These are phyloP conservation scores for Andrena minutula DNA, from an alignment of 2,888 invertebrate species.

Conservation along the genomic window DNA sequence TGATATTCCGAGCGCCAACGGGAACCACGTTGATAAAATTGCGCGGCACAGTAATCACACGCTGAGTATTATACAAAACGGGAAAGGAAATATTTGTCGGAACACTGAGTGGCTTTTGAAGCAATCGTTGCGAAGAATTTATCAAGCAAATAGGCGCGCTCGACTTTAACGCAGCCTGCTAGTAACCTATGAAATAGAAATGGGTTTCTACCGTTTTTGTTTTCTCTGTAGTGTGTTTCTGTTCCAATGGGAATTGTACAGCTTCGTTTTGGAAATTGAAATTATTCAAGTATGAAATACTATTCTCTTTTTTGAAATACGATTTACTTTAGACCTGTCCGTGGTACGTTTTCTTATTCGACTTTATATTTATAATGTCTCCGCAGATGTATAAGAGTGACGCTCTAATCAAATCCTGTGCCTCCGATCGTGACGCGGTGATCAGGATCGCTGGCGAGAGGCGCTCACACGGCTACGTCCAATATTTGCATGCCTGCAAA, in stretches of 20 bases:
- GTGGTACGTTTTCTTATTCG: too few relatives aligned
- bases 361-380: not conserved
- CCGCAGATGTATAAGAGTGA: not conserved
- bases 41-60: not conserved
- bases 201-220: not conserved
- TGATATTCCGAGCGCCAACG: too few relatives aligned
- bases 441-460: constrained; percentile 1
- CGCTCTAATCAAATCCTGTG: not conserved
- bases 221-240: not conserved
- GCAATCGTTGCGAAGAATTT: not conserved
- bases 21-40: not conserved
- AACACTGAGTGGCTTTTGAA: not conserved
- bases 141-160: not conserved
- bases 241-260: not conserved
- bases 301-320: too few relatives aligned
- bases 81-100: not conserved
- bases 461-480: not conserved
- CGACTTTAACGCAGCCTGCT: not conserved
- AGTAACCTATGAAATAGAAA: not conserved
- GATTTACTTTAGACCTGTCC: too few relatives aligned
- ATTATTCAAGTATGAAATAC: too few relatives aligned
- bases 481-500: constrained; percentile 26
- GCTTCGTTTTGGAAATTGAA: not conserved
- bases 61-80: not conserved
- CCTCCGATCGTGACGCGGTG: not conserved